These are phyloP conservation scores for Physeter macrocephalus DNA, from an alignment of 2,113 vertebrate genomes.

Conservation along the genomic window DNA sequence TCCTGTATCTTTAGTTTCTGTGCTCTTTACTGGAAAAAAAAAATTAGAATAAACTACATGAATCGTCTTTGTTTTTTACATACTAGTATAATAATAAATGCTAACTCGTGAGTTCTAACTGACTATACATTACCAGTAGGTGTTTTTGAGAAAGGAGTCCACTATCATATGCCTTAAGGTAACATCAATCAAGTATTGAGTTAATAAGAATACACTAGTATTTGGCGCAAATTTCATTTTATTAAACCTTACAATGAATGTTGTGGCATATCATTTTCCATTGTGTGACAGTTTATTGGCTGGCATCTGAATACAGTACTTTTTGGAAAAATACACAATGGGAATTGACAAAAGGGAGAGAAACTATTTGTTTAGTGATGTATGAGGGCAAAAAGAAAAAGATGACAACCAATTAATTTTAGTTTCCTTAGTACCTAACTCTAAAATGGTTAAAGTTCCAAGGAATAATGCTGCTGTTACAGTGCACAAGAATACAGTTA, in stretches of 20 bases:
- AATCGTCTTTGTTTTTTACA: neutral
- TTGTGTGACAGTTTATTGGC: conserved; percentile 65
- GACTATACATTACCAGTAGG: neutral
- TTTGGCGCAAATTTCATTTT: conserved; percentile 71
- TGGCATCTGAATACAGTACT: conserved; percentile 70
- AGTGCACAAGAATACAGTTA: neutral
- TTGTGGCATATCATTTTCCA: conserved; percentile 68
- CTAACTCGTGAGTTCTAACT: neutral
- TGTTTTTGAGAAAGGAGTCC: neutral
- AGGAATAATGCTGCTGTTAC: neutral
- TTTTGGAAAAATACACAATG: conserved; percentile 65
- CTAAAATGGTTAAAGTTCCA: conserved; percentile 14
- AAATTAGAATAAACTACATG: neutral
- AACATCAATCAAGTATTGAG: neutral
- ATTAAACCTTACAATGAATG: conserved; percentile 72
- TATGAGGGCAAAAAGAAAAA: neutral
- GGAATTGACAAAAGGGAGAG: conserved; percentile 57
- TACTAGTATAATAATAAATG: neutral
- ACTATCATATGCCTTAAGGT: neutral
- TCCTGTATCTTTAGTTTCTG: neutral
- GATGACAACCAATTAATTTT: conserved; percentile 11
- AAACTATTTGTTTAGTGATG: conserved; percentile 55
- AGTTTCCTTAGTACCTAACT: conserved; percentile 32
- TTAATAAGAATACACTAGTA: conserved; percentile 62
- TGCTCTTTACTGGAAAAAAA: neutral